A percentile compares a stretch with the other conserved stretches of the same genome.
phyloP scores from a whole-genome alignment of 2,113 vertebrate species.

The Xiphophorus maculatus region DNA sequence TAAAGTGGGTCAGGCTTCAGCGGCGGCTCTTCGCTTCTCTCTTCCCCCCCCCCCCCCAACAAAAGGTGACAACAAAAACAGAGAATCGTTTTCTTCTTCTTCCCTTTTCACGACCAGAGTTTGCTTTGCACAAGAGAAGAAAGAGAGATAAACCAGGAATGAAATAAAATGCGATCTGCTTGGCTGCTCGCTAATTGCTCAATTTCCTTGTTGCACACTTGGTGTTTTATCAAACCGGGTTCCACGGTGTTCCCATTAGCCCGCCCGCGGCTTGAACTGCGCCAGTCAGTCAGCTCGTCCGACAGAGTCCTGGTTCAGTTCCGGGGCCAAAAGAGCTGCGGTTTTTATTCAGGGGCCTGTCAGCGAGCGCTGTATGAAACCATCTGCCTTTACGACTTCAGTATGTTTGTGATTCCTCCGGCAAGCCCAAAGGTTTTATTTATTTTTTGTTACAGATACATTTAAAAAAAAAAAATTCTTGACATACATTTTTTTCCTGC shows the following conservation, averaged over 20 bases:
- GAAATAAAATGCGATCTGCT: constrained; percentile 67
- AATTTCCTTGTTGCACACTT: constrained; percentile 60
- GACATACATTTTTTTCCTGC: constrained; percentile 4
- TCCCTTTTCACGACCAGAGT: constrained; percentile 46
- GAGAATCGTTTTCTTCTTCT: constrained; percentile 30
- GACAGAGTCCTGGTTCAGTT: constrained; percentile 50
- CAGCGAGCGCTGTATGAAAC: background rate
- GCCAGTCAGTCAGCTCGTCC: constrained; percentile 47
- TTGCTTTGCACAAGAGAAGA: constrained; percentile 40
- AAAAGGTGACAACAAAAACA: constrained; percentile 54
- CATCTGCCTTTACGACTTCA: background rate
- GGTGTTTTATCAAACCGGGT: constrained; percentile 64
- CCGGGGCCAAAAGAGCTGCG: constrained; percentile 17
- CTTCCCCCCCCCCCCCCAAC: constrained; percentile 16
- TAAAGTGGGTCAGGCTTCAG: constrained; percentile 70
- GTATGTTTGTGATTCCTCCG: constrained; percentile 29
- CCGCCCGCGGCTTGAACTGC: constrained; percentile 50
- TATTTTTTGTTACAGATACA: constrained; percentile 13
- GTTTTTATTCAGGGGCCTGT: constrained; percentile 11
- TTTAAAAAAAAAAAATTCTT: background rate
- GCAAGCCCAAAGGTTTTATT: constrained; percentile 10
- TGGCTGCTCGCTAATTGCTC: constrained; percentile 71
- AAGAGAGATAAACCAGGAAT: constrained; percentile 51
- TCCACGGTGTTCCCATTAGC: constrained; percentile 60
- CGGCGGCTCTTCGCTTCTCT: constrained; percentile 40